phyloP scores from a whole-genome alignment of 2,113 vertebrate species.

The Paratilapia polleni region DNA sequence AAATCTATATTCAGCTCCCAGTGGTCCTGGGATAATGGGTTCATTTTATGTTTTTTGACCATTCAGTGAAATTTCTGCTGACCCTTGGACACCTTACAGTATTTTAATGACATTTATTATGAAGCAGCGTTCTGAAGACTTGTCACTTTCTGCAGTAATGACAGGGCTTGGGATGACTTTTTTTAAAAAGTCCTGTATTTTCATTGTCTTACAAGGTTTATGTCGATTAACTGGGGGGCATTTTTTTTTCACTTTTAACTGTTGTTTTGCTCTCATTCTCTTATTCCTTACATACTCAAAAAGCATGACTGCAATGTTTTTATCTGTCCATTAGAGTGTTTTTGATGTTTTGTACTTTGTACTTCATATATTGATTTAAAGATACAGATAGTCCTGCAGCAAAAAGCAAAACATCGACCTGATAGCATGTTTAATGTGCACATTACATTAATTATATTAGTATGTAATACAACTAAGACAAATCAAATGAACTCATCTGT shows the following conservation, averaged over 20 bases:
- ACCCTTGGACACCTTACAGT: not conserved
- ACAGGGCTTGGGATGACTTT: not conserved
- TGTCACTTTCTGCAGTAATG: not conserved
- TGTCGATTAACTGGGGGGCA: not conserved
- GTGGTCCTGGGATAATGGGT: not conserved
- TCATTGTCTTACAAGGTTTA: not conserved
- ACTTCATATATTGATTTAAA: conserved; percentile 35
- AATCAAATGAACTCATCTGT: not conserved
- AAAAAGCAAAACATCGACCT: not conserved
- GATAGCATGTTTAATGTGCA: not conserved
- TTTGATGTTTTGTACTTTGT: conserved; percentile 46
- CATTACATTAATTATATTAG: too few relatives aligned
- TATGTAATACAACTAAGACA: not conserved
- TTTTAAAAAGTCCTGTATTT: not conserved
- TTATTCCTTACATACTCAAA: not conserved
- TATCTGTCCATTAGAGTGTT: conserved; percentile 8
- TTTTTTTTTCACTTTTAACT: not conserved
- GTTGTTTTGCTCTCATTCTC: not conserved
- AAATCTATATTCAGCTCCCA: not conserved
- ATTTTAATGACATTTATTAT: not conserved
- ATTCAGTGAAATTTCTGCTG: not conserved
- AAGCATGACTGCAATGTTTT: not conserved
- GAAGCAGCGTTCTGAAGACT: not conserved
- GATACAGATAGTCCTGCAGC: not conserved
- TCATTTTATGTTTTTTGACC: not conserved